These are phyloP conservation scores for Drosophila koepferae DNA, from an alignment of 2,888 invertebrate genomes.

Conservation along the genomic window DNA sequence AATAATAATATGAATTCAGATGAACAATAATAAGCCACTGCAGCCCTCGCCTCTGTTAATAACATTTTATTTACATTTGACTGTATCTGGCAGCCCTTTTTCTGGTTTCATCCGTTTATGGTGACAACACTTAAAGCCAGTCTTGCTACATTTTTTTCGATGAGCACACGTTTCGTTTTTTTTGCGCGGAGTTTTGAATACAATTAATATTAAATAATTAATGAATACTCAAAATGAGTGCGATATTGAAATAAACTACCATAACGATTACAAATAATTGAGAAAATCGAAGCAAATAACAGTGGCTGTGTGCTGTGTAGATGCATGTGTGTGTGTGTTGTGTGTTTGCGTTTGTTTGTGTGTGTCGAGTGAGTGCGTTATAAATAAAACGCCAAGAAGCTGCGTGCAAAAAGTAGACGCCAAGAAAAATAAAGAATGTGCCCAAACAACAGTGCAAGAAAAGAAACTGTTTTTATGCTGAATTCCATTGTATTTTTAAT, in stretches of 20 bases:
- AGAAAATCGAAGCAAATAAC: slow-evolving; percentile 31
- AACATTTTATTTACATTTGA: slow-evolving; percentile 30
- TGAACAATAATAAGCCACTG: not conserved
- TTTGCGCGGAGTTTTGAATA: slow-evolving; percentile 38
- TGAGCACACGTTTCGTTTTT: slow-evolving; percentile 37
- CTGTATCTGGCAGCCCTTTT: slow-evolving; percentile 19
- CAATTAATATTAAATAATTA: slow-evolving; percentile 50
- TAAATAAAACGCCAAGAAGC: slow-evolving; percentile 76
- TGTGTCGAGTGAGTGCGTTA: slow-evolving; percentile 61
- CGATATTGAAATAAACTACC: slow-evolving; percentile 40
- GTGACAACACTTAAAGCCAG: slow-evolving; percentile 32
- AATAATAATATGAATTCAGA: not conserved
- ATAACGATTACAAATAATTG: slow-evolving; percentile 31
- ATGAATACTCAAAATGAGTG: slow-evolving; percentile 43
- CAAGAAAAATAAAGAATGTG: slow-evolving; percentile 72
- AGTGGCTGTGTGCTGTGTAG: slow-evolving; percentile 30
- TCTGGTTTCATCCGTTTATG: not conserved
- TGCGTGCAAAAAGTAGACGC: slow-evolving; percentile 72
- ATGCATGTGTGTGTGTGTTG: slow-evolving; percentile 37
- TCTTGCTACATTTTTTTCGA: slow-evolving; percentile 54
- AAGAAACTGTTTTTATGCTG: slow-evolving; percentile 69
- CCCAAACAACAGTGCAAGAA: slow-evolving; percentile 66
- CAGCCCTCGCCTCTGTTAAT: slow-evolving; percentile 20
- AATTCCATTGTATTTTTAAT: slow-evolving; percentile 51
- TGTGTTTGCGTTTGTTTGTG: slow-evolving; percentile 48